phyloP scores from a whole-genome alignment of 2,113 vertebrate species.

The Macroglossus sobrinus region DNA sequence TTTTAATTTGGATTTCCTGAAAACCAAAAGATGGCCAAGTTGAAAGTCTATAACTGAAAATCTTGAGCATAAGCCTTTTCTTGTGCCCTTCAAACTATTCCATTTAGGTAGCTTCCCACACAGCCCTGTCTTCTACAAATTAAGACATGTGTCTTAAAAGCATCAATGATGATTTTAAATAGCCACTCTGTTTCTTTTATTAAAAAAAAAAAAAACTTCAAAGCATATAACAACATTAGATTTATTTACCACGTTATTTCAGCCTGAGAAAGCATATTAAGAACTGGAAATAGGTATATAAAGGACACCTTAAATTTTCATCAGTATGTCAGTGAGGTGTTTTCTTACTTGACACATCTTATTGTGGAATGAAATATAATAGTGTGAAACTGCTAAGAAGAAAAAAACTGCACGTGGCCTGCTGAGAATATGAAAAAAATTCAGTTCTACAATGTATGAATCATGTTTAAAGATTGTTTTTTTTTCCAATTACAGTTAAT shows the following conservation, averaged over 20 bases:
- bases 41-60: neutral
- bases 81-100: neutral
- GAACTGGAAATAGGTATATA: constrained; percentile 46
- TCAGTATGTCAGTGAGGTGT: constrained; percentile 30
- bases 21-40: neutral
- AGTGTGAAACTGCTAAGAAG: constrained; percentile 26
- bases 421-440: neutral
- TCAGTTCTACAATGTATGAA: neutral
- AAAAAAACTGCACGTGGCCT: neutral
- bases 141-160: neutral
- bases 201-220: neutral
- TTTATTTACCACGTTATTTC: constrained; percentile 53
- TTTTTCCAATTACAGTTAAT: no score
- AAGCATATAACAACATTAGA: neutral
- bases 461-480: neutral
- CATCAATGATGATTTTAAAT: neutral
- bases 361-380: constrained; percentile 60
- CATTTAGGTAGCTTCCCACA: neutral
- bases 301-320: constrained; percentile 64
- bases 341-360: constrained; percentile 51
- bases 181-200: neutral
- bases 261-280: constrained; percentile 29
- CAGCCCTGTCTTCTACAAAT: neutral
- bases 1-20: neutral
- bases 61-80: neutral